Evolutionary conservation across 1,140 invertebrate genomes (phyloP), one percentile per base, ranked within the genome.

Genomic region (Antheraea mylitta): DNA sequence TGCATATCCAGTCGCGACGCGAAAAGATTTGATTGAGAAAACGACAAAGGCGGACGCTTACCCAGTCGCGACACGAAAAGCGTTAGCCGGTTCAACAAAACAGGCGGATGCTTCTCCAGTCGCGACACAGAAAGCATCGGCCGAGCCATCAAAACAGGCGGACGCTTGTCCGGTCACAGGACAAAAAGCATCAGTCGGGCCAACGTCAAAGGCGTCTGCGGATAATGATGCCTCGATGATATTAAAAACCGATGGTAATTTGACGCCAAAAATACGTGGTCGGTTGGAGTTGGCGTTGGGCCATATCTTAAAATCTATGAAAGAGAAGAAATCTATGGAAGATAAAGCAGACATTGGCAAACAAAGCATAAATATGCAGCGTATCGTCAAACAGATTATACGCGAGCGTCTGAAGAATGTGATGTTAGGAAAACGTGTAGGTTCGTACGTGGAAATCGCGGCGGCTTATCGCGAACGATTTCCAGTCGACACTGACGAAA

Each of bases 281-380:
- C 83, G 89, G 7, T 61, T 91, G 59, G 87, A 89, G 75, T 73
- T 87, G 65, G 86, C 82, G 4, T 61, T 91, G 58, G 87, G 89
- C 4, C 65, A 19, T 3, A 77, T 91, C 18, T 18, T 88, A 10
- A 89, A 87, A 73, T 70, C 81, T 10, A 72, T 91, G 19, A 78
- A 73, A 59, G 37, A 61, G 5, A 61, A 68, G 9, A 74, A 68
- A 0, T 18, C 48, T 18, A 58, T 64, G 5, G 30, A 75, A 30
- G 53, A 58, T 22, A 58, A 37, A 7, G 30, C 13, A 22, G 9
- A 13, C 13, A 1, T 16, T 6, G 53, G 8, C 19, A 19, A 22
- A 19, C 53, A 38, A 7, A 37, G 3, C 30, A 10, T 9, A 9
- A 4, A 9, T n/a, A 8, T 18, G n/a, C 22, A 48, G 53, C n/a